Conservation (phyloP, 2,113 vertebrate genomes). For the Sorex araneus region DNA sequence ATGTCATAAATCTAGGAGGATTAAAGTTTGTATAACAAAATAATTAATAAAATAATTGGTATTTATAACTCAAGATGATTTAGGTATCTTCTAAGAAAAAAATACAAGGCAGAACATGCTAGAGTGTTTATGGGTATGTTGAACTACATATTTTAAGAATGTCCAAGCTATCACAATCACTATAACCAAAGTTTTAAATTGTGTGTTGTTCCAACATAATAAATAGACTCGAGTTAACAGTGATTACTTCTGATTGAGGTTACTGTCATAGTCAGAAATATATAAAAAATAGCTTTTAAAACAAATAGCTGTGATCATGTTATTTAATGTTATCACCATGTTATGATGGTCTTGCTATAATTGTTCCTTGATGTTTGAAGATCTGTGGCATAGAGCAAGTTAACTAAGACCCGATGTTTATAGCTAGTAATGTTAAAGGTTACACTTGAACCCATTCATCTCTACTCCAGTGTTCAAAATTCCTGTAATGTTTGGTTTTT, state of each 20-base stretch:
- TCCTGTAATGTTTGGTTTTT: background rate
- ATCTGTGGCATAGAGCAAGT: background rate
- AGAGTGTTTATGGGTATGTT: background rate
- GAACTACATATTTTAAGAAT: background rate
- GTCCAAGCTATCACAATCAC: background rate
- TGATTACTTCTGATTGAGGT: constrained; percentile 1
- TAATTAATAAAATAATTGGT: background rate
- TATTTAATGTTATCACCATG: background rate
- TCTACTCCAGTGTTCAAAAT: background rate
- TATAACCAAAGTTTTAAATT: background rate
- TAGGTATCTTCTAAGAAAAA: background rate
- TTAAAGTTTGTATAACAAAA: constrained; percentile 10
- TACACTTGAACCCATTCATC: background rate
- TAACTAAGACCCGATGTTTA: background rate
- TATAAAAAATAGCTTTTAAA: constrained; percentile 5
- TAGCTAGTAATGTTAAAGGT: background rate
- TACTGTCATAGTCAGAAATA: background rate
- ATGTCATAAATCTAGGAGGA: constrained; percentile 5
- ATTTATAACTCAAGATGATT: background rate
- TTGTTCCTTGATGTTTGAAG: constrained; percentile 44
- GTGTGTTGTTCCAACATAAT: background rate
- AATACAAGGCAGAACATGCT: background rate
- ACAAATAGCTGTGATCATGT: background rate
- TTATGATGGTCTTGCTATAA: background rate
- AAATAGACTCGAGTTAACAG: constrained; percentile 5